A percentile compares a stretch with the other conserved stretches of the same genome.
Conservation (phyloP, 2,888 invertebrate genomes). For the Yponomeuta malinellus region DNA sequence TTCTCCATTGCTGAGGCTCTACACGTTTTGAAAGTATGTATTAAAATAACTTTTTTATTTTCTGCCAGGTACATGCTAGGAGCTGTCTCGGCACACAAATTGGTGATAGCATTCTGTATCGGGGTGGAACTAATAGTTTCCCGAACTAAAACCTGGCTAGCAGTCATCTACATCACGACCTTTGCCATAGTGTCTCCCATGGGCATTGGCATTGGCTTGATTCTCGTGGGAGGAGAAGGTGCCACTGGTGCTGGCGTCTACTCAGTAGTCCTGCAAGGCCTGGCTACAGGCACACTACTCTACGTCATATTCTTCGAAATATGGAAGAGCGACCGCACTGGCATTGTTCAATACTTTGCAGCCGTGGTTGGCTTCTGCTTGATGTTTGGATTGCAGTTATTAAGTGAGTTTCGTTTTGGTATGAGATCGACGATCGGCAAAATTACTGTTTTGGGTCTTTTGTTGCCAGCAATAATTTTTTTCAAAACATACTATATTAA, state of each 20-base stretch:
- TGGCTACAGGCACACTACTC: conserved; percentile 93
- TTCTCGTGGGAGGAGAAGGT: conserved; percentile 76
- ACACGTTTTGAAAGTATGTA: neutral
- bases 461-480: too few relatives aligned
- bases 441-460: too few relatives aligned
- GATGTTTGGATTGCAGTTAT: conserved; percentile 82
- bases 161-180: conserved; percentile 81
- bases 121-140: conserved; percentile 88
- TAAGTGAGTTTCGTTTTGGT: conserved; percentile 63
- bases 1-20: neutral
- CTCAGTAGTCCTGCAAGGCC: conserved; percentile 84
- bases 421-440: too few relatives aligned
- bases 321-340: conserved; percentile 75
- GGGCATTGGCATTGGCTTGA: conserved; percentile 85
- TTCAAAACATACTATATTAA: too few relatives aligned
- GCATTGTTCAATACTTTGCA: conserved; percentile 79
- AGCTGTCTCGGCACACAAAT: conserved; percentile 89
- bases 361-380: conserved; percentile 81
- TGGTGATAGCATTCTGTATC: conserved; percentile 91
- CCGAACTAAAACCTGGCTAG: conserved; percentile 77
- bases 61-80: conserved; percentile 84
- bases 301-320: conserved; percentile 99
- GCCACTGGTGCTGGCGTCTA: conserved; percentile 76
- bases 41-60: conserved; percentile 5
- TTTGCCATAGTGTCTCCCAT: conserved; percentile 88